Percentiles rank a stretch among this genome's conserved stretches.
These are phyloP conservation scores for Chaetodon trifasciatus DNA, from an alignment of 2,797 vertebrate genomes.

Conservation along the genomic window DNA sequence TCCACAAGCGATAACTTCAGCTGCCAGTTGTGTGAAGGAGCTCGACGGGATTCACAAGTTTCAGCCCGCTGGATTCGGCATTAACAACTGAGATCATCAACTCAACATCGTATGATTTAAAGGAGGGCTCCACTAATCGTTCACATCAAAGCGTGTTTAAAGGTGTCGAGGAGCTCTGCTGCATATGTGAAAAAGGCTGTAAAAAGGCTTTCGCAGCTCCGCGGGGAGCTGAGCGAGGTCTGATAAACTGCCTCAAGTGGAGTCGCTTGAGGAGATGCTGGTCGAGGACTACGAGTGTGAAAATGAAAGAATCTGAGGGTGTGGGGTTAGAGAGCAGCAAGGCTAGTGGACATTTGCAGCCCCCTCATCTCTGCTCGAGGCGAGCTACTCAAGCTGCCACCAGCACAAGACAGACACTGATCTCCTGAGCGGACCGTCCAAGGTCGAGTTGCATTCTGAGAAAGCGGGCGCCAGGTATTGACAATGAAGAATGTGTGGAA, in stretches of 20 bases:
- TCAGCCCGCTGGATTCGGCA: constrained; percentile 25
- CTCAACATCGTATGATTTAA: constrained; percentile 21
- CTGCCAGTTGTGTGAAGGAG: constrained; percentile 30
- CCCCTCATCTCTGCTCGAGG: neutral
- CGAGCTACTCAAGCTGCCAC: neutral
- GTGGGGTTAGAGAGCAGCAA: neutral
- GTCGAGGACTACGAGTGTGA: constrained; percentile 10
- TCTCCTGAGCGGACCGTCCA: neutral
- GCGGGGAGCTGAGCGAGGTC: neutral
- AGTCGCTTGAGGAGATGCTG: neutral
- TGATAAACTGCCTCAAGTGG: constrained; percentile 6
- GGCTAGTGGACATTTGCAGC: neutral
- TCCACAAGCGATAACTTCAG: constrained; percentile 41
- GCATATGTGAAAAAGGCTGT: neutral
- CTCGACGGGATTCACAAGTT: constrained; percentile 3
- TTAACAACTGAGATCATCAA: constrained; percentile 8
- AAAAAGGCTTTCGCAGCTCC: neutral
- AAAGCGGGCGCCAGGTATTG: neutral
- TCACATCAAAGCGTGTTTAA: constrained; percentile 9
- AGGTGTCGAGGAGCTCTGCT: neutral
- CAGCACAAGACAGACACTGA: neutral
- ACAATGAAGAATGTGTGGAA: neutral
- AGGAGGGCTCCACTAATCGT: neutral
- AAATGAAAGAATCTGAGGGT: neutral
- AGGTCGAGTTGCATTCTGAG: neutral